phyloP scores from a whole-genome alignment of 2,888 invertebrate genomes.

The Rhimphoctona megacephalus region DNA sequence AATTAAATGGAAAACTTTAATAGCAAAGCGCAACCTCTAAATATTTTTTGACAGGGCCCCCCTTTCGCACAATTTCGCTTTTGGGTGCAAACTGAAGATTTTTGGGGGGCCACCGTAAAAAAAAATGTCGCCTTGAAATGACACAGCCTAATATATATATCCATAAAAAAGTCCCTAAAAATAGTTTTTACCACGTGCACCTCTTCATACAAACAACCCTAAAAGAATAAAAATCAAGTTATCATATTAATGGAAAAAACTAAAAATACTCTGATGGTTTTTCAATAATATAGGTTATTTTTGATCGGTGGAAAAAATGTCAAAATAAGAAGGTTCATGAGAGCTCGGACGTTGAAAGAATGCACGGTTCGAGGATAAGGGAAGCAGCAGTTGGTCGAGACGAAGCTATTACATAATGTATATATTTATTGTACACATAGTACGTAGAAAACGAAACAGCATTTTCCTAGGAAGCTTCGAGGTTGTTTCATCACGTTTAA shows the following conservation, averaged over 20 bases:
- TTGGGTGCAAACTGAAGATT: no score
- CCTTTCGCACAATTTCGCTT: no score
- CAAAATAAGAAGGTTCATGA: background rate
- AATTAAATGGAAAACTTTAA: no score
- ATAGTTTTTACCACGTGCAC: no score
- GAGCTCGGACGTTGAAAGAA: background rate
- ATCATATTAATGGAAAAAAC: background rate
- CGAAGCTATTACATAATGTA: background rate
- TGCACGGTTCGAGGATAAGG: background rate
- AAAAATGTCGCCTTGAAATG: no score
- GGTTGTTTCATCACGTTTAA: slow-evolving; percentile 64
- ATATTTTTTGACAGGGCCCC: no score
- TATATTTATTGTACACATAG: background rate
- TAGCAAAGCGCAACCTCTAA: no score
- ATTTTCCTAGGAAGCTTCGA: background rate
- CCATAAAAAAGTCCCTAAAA: no score
- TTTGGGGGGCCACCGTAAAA: no score
- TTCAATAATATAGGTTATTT: background rate
- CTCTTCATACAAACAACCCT: no score
- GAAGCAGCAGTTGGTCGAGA: slow-evolving; percentile 35
- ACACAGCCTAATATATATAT: no score
- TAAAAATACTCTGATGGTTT: background rate
- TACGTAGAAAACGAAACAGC: slow-evolving; percentile 6
- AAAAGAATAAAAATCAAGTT: background rate
- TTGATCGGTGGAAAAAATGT: background rate